Evolutionary conservation across 2,797 vertebrate genomes (phyloP).

Genomic region (Emydoidea blandingii): DNA sequence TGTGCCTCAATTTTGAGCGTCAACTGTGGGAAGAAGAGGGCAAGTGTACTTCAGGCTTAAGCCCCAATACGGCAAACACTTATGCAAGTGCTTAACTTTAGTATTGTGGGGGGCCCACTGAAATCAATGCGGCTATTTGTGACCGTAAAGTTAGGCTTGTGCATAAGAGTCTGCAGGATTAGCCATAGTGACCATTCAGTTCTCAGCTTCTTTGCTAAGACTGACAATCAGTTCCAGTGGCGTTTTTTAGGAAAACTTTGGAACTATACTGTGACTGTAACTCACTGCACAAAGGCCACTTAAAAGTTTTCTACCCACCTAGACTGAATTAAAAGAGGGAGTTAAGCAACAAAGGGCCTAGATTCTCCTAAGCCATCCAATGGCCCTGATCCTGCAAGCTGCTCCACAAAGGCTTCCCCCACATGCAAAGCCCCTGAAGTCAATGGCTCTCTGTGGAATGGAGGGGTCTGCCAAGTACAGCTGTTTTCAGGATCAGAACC

Average conservation of each 20-base stretch:
- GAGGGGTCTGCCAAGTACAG: not conserved
- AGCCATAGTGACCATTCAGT: not conserved
- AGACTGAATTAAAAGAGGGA: not conserved
- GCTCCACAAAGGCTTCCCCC: not conserved
- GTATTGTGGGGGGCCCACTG: not conserved
- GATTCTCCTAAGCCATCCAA: not conserved
- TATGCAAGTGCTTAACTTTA: accelerated
- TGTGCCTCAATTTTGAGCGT: not conserved
- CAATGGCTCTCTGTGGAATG: not conserved
- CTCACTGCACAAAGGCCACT: not conserved
- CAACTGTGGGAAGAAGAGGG: not conserved
- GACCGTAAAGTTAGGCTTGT: not conserved
- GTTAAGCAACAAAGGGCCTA: not conserved
- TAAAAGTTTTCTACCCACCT: not conserved
- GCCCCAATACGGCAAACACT: not conserved
- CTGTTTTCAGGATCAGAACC: not conserved
- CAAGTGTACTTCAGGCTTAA: not conserved
- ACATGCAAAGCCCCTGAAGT: not conserved
- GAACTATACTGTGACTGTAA: not conserved
- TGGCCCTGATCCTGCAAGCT: not conserved
- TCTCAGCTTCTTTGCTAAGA: not conserved
- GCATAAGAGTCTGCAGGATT: not conserved
- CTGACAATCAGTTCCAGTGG: not conserved
- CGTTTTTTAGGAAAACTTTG: not conserved
- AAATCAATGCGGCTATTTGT: not conserved